These are phyloP conservation scores for Porites australiensis DNA, from an alignment of 64 coral and sea anemone genomes.

Conservation along the genomic window DNA sequence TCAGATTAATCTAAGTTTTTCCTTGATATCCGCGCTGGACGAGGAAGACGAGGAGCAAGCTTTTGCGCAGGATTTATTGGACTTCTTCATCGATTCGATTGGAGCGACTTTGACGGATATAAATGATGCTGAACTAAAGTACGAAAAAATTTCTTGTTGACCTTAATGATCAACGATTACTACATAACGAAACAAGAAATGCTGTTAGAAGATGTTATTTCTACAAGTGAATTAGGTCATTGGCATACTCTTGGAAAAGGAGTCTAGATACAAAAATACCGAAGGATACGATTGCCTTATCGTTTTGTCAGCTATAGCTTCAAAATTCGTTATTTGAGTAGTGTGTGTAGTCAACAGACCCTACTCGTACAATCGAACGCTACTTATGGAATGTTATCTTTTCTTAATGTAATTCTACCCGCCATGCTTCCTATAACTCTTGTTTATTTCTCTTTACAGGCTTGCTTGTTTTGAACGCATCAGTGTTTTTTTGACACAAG, in stretches of 20 bases:
- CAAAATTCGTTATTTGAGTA: no score
- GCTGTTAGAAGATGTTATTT: no score
- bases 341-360: no score
- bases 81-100: conserved; percentile 93
- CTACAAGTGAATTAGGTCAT: no score
- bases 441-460: conserved; percentile 39
- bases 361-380: no score
- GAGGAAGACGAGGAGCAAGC: conserved; percentile 77
- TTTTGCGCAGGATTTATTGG: conserved; percentile 79
- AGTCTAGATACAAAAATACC: no score
- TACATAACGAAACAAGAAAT: no score
- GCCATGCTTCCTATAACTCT: neutral
- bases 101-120: conserved; percentile 90
- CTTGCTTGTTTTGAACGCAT: conserved; percentile 92
- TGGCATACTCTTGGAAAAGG: no score
- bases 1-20: conserved; percentile 95
- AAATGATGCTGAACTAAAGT: conserved; percentile 87
- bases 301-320: no score
- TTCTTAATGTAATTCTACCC: neutral
- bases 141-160: neutral
- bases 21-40: conserved; percentile 68
- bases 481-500: conserved; percentile 84
- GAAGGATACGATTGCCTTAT: no score
- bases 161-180: neutral
- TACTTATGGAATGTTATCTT: no score